phyloP scores from a whole-genome alignment of 1,140 invertebrate species.

The Carcinoscorpius rotundicauda region DNA sequence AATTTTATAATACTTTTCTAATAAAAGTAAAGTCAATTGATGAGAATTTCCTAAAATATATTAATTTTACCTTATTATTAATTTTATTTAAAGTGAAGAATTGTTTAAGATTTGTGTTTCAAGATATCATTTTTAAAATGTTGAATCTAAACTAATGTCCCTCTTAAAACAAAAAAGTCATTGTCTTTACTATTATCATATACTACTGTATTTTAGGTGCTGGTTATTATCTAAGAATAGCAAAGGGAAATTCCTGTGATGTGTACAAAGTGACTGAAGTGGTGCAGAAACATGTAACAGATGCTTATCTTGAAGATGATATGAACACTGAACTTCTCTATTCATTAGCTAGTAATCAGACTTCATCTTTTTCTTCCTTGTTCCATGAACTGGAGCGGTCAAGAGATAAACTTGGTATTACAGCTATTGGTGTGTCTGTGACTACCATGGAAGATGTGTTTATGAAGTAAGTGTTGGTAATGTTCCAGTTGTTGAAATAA shows the following conservation, averaged over 20 bases:
- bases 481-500: not conserved
- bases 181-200: too few relatives aligned
- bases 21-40: too few relatives aligned
- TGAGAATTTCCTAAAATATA: too few relatives aligned
- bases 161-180: too few relatives aligned
- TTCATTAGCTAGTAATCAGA: slow-evolving; percentile 35
- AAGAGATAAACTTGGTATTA: slow-evolving; percentile 47
- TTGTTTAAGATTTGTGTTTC: too few relatives aligned
- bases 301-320: slow-evolving; percentile 12
- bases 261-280: not conserved
- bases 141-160: too few relatives aligned
- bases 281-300: slow-evolving; percentile 15
- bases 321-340: slow-evolving; percentile 41
- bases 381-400: slow-evolving; percentile 49
- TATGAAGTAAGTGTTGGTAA: slow-evolving; percentile 40
- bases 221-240: slow-evolving; percentile 24
- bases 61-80: too few relatives aligned
- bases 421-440: slow-evolving; percentile 60
- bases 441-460: slow-evolving; percentile 81
- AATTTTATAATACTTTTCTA: too few relatives aligned
- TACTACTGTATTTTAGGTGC: slow-evolving; percentile 16
- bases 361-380: slow-evolving; percentile 41
- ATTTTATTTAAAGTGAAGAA: too few relatives aligned
- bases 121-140: too few relatives aligned
- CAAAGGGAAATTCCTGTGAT: slow-evolving; percentile 18